These are phyloP conservation scores for Stictonetta naevosa DNA, from an alignment of 2,113 vertebrate genomes.

Conservation along the genomic window DNA sequence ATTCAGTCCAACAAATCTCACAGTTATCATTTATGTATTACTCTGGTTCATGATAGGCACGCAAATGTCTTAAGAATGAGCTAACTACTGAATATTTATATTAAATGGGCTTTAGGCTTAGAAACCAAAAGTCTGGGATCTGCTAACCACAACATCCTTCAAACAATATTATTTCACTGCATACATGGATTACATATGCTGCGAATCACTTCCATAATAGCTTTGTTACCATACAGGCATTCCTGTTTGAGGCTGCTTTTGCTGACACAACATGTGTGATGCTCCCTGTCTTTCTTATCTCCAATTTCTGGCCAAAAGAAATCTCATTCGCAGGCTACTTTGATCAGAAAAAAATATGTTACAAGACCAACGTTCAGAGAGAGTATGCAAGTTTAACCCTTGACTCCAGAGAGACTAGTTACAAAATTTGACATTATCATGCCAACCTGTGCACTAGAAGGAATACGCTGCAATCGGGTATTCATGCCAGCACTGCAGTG, in stretches of 20 bases:
- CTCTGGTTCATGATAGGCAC: neutral
- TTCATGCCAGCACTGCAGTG: neutral
- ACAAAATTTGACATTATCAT: neutral
- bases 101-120: neutral
- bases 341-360: neutral
- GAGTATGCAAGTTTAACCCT: neutral
- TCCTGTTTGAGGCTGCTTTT: neutral
- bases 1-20: neutral
- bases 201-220: neutral
- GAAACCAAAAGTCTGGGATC: neutral
- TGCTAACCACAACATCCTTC: neutral
- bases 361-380: neutral
- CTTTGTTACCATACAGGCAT: neutral
- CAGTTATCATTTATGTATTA: neutral
- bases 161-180: neutral
- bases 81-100: neutral
- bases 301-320: neutral
- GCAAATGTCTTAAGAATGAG: neutral
- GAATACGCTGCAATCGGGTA: rapidly evolving
- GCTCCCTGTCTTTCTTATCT: neutral
- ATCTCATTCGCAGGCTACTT: neutral
- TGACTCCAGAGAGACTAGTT: neutral
- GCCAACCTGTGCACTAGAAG: neutral
- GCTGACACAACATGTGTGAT: neutral
- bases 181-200: neutral